These are phyloP conservation scores for Acrocephalus kingi DNA, from an alignment of 2,113 vertebrate genomes.

Conservation along the genomic window DNA sequence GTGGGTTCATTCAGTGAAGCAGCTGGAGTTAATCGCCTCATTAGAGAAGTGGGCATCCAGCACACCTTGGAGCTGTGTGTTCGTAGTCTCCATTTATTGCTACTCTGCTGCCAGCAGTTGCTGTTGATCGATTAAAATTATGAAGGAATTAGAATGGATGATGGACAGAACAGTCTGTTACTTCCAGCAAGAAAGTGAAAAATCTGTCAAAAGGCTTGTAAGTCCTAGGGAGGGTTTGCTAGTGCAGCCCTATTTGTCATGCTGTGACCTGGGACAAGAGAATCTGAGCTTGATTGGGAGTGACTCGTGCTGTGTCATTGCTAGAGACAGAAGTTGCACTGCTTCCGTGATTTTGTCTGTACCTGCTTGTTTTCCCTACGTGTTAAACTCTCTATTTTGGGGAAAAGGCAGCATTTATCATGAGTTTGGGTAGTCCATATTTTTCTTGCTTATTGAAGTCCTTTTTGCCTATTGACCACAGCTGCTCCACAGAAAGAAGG, in stretches of 20 bases:
- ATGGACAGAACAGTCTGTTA: neutral
- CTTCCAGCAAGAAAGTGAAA: neutral
- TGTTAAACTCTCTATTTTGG: neutral
- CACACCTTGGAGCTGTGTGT: neutral
- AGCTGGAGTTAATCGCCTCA: neutral
- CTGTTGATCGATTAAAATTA: neutral
- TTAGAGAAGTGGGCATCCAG: neutral
- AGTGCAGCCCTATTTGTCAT: too few relatives aligned
- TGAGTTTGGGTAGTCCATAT: neutral
- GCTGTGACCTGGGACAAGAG: neutral
- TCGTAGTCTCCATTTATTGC: neutral
- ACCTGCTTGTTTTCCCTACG: neutral
- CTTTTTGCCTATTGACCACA: neutral
- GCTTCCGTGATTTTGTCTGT: neutral
- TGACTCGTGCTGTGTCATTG: neutral
- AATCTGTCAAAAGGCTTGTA: neutral
- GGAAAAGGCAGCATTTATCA: neutral
- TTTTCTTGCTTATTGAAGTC: neutral
- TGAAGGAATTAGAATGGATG: neutral
- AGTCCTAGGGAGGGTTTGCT: neutral
- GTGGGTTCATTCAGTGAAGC: neutral
- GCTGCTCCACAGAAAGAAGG: neutral
- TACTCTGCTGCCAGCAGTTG: neutral
- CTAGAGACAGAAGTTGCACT: neutral
- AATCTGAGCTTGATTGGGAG: neutral